Evolutionary conservation across 2,113 vertebrate species (phyloP).

Genomic region (Parotia lawesii): DNA sequence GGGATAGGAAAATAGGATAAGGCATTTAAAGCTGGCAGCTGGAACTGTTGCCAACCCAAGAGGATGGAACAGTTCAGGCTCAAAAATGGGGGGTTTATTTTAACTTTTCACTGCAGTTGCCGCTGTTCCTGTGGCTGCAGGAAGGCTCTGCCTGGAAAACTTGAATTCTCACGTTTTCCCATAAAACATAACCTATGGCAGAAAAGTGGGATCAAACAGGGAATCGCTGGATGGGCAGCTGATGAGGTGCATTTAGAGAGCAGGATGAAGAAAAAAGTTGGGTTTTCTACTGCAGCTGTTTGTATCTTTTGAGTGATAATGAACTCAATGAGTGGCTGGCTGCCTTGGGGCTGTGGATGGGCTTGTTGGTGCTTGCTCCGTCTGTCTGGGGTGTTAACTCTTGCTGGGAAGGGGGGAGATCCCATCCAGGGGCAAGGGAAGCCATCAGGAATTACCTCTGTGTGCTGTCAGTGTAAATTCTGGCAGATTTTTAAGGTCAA

Average conservation of each 20-base stretch:
- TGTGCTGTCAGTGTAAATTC: fast-evolving
- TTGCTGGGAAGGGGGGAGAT: background rate
- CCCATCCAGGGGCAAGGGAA: background rate
- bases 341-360: background rate
- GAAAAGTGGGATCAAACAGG: background rate
- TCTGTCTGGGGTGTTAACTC: background rate
- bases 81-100: background rate
- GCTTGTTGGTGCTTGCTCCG: background rate
- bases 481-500: background rate
- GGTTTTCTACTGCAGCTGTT: background rate
- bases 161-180: background rate
- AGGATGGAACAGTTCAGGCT: background rate
- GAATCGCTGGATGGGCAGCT: background rate
- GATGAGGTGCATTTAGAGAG: background rate
- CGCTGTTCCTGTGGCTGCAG: background rate
- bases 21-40: background rate
- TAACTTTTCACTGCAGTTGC: background rate
- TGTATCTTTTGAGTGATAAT: background rate
- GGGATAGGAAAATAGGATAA: conserved; percentile 9
- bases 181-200: background rate
- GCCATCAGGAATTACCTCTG: background rate
- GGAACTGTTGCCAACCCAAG: background rate
- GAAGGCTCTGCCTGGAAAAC: background rate
- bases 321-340: background rate
- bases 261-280: background rate